phyloP scores from a whole-genome alignment of 92 coral and sea anemone genomes.

The Umimayanthus chanpuru region DNA sequence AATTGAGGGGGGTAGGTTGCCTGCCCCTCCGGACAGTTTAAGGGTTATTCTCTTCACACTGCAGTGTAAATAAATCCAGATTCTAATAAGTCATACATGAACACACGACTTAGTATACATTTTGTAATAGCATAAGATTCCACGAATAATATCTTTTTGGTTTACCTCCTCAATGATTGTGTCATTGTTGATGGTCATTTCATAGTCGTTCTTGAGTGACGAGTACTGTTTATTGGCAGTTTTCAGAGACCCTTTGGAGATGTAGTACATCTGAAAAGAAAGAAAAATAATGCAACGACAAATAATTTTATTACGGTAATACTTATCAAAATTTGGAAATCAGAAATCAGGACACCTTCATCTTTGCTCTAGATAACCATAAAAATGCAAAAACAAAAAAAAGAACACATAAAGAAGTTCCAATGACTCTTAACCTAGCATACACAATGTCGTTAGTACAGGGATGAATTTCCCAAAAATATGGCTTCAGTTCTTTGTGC shows the following conservation, averaged over 20 bases:
- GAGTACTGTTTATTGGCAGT: slow-evolving; percentile 95
- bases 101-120: no score
- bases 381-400: no score
- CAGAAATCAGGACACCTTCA: no score
- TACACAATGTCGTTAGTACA: no score
- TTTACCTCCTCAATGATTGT: slow-evolving; percentile 82
- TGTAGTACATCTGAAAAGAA: slow-evolving; percentile 75
- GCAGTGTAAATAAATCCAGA: background rate
- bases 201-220: slow-evolving; percentile 93
- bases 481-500: no score
- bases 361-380: no score
- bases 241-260: slow-evolving; percentile 79
- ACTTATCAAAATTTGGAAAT: background rate
- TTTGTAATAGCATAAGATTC: background rate
- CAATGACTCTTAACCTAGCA: no score
- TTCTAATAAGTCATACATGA: background rate
- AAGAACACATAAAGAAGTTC: no score
- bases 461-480: no score
- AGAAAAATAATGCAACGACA: background rate
- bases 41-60: background rate
- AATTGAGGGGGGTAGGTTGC: no score
- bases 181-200: slow-evolving; percentile 82
- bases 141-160: no score
- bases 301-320: background rate
- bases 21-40: no score